Conservation (phyloP, 1,140 invertebrate genomes). For the Pseudobourletiella spinata region DNA sequence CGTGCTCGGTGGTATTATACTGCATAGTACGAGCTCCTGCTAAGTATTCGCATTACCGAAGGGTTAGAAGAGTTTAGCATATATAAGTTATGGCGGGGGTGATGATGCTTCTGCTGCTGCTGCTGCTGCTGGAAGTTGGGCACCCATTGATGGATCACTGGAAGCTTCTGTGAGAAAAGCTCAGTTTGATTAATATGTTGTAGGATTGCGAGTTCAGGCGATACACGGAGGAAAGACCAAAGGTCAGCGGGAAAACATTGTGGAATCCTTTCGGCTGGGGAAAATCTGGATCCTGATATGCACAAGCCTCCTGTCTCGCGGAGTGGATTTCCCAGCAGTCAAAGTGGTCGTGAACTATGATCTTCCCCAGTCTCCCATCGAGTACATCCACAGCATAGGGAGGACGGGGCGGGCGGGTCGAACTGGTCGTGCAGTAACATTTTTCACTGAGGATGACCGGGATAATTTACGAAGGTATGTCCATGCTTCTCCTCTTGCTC, state of each 20-base stretch:
- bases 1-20: no score
- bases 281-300: constrained; percentile 94
- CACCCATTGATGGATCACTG: constrained; percentile 1
- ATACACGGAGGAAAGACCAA: constrained; percentile 89
- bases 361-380: constrained; percentile 81
- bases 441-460: constrained; percentile 84
- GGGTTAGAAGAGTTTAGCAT: no score
- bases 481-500: background rate
- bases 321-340: constrained; percentile 95
- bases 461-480: constrained; percentile 67
- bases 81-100: no score
- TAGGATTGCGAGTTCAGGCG: constrained; percentile 57
- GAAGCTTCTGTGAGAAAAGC: background rate
- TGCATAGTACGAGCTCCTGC: no score
- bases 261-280: constrained; percentile 78
- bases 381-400: constrained; percentile 89
- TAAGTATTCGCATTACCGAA: no score
- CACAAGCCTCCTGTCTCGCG: constrained; percentile 92
- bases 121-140: no score
- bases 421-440: constrained; percentile 80
- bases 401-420: constrained; percentile 88
- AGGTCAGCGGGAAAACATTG: constrained; percentile 75
- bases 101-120: no score
- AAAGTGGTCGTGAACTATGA: constrained; percentile 97
- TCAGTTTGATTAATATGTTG: constrained; percentile 38